Conservation (phyloP, 1,140 invertebrate species). For the Drosophila repleta region DNA sequence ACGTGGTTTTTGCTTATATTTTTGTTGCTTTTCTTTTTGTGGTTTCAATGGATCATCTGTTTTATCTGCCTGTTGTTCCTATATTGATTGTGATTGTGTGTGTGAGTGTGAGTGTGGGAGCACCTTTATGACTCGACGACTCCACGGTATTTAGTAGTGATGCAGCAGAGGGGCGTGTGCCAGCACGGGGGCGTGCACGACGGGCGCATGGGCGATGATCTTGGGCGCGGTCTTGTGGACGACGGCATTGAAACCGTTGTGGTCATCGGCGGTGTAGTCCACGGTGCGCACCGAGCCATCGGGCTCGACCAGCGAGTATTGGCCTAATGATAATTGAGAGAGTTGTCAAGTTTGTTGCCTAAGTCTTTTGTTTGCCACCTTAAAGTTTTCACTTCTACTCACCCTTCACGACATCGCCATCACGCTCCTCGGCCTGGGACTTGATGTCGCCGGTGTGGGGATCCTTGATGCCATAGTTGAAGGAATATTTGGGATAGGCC, state of each 20-base stretch:
- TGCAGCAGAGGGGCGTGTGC: conserved; percentile 72
- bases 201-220: conserved; percentile 74
- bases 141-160: conserved; percentile 63
- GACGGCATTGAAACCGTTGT: conserved; percentile 86
- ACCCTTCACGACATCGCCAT: conserved; percentile 86
- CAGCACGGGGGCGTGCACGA: conserved; percentile 68
- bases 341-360: conserved; percentile 18
- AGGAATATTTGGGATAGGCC: conserved; percentile 85
- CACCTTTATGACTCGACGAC: conserved; percentile 56
- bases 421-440: conserved; percentile 87
- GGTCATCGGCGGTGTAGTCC: conserved; percentile 89
- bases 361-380: conserved; percentile 14
- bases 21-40: conserved; percentile 1
- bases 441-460: conserved; percentile 87
- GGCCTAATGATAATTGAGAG: conserved; percentile 61
- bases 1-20: conserved; percentile 34
- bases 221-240: conserved; percentile 84
- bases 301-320: conserved; percentile 86
- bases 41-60: conserved; percentile 59
- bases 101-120: conserved; percentile 53
- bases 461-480: conserved; percentile 86
- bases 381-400: conserved; percentile 29
- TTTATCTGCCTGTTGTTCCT: conserved; percentile 58
- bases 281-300: conserved; percentile 87
- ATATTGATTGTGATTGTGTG: conserved; percentile 59